A percentile compares a stretch with the other conserved stretches of the same genome.
phyloP scores from a whole-genome alignment of 2,797 vertebrate species.

The Ceyx erithaca region DNA sequence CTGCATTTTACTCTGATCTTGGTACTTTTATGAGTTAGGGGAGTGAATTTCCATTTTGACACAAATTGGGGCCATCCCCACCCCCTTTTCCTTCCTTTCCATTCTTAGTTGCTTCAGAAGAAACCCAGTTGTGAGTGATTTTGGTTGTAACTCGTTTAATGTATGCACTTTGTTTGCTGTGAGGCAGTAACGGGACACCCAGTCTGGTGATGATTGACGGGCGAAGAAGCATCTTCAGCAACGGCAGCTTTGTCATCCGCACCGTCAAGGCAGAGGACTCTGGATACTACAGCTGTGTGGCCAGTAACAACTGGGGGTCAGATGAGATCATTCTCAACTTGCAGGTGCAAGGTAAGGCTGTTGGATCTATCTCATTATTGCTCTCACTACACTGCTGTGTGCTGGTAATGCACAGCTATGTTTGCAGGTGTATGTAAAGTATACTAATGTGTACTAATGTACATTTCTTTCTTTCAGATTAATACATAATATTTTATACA shows the following conservation, averaged over 20 bases:
- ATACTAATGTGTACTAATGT: not conserved
- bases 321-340: constrained; percentile 96
- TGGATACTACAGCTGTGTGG: constrained; percentile 95
- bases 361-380: not conserved
- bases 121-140: constrained; percentile 63
- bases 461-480: not conserved
- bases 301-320: constrained; percentile 97
- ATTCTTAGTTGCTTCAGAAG: not conserved
- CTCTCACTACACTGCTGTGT: fast-evolving
- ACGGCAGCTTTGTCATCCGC: constrained; percentile 96
- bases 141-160: constrained; percentile 85
- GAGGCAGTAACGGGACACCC: constrained; percentile 94
- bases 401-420: not conserved
- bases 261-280: constrained; percentile 98
- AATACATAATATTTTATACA: not conserved
- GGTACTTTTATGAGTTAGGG: not conserved
- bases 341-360: constrained; percentile 92
- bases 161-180: constrained; percentile 85
- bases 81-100: not conserved
- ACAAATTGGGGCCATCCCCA: not conserved
- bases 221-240: constrained; percentile 91
- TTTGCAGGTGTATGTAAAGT: not conserved
- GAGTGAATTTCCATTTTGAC: not conserved
- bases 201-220: constrained; percentile 93
- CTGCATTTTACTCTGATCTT: not conserved